Conservation (phyloP, 2,888 invertebrate species). For the Macrosiphum euphorbiae region DNA sequence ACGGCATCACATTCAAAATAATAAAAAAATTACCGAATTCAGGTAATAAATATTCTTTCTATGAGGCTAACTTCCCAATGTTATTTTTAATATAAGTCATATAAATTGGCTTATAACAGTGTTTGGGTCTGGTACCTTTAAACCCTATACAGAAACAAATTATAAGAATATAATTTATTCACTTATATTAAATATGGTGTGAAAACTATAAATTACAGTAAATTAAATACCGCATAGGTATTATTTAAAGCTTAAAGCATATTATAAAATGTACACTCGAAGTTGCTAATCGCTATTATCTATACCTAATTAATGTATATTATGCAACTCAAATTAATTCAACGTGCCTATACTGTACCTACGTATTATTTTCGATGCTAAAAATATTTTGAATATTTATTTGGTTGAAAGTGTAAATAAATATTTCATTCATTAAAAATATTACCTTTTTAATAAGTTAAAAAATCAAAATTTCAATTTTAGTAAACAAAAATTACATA, state of each 20-base stretch:
- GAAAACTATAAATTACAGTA: neutral
- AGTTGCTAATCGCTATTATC: neutral
- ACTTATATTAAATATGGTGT: neutral
- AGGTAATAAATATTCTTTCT: neutral
- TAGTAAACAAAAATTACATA: neutral
- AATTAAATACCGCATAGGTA: neutral
- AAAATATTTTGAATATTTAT: neutral
- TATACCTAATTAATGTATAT: neutral
- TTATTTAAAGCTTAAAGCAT: neutral
- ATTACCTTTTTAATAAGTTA: neutral
- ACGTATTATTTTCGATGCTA: too few relatives aligned
- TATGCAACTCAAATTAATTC: neutral
- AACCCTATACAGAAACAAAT: neutral
- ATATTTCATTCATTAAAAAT: neutral
- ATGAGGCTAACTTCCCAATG: neutral
- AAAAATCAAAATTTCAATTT: neutral
- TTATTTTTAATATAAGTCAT: neutral
- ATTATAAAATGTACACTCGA: neutral
- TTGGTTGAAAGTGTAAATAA: neutral
- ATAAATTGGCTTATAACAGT: neutral
- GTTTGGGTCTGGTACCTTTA: neutral
- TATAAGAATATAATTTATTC: neutral
- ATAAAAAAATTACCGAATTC: neutral
- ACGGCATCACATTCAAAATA: neutral
- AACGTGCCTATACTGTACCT: too few relatives aligned